Base-by-base conservation (phyloP, 2,888 invertebrate genomes). In the Acronicta leporina region DNA sequence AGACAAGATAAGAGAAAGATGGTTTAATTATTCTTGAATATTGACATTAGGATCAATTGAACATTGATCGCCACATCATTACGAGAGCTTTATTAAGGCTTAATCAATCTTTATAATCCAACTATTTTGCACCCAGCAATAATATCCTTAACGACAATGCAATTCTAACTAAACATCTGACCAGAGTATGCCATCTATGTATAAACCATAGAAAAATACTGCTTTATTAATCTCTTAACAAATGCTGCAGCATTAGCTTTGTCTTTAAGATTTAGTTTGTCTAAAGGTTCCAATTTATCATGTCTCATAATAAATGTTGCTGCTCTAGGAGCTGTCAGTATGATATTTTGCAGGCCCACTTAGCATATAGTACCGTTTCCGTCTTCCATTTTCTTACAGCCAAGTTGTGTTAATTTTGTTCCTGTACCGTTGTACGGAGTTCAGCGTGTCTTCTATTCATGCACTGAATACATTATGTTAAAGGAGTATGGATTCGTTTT, bases 311-410 rank as follows among this genome's bases (percentile, higher is more conserved):
- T 45, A 59, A 75, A 58, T 40, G 49, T 30, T 38, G 13, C 20
- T 73, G 47, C 46, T 64, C 45, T 60, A 57, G 51, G 44, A 64
- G 63, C 43, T 65, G 58, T 59, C 43, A 62, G 52, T 54, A 38
- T 20, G 15, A 70, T 63, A 61, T 63, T 70, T 72, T 59, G 68
- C 74, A 59, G 30, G 33, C 59, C 62, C 53, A 72, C 63, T 82
- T 79, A 78, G 68, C 74, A 79, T 77, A 76, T 63, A 68, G 67
- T 79, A 73, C 77, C 69, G 81, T 82, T 82, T 80, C 60, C 73
- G 67, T 51, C 65, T 66, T 56, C 63, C 38, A 68, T 75, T 70
- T 69, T 16, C 49, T 70, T 72, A 56, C 51, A 57, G 43, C 15
- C 46, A 15, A 54, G 49, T 63, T 46, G 58, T 68, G 65, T 78